A percentile compares a stretch with the other conserved stretches of the same genome.
These are phyloP conservation scores for Apaloderma vittatum DNA, from an alignment of 2,113 vertebrate species.

Conservation along the genomic window DNA sequence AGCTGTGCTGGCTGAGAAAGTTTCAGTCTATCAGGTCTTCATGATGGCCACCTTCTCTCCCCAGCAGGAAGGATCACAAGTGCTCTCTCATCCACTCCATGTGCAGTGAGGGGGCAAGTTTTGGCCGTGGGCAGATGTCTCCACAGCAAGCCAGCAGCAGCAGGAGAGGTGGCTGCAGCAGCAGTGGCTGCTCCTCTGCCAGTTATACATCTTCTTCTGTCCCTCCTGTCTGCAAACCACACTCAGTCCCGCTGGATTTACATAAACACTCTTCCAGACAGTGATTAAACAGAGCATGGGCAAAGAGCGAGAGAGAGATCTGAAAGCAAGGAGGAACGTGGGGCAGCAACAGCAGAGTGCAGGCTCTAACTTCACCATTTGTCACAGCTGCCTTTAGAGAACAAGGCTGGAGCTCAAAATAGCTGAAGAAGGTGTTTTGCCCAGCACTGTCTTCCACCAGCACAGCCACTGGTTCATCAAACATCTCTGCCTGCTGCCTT, in stretches of 20 bases:
- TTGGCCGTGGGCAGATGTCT: neutral
- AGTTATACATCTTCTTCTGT: neutral
- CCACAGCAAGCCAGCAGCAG: neutral
- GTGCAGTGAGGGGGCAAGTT: neutral
- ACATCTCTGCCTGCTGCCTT: neutral
- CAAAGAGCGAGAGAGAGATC: neutral
- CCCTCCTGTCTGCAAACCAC: neutral
- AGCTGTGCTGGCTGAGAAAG: neutral
- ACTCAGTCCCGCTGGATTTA: neutral
- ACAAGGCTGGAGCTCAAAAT: rapidly evolving
- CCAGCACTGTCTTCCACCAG: neutral
- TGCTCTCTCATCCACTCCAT: neutral
- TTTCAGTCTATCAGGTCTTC: neutral
- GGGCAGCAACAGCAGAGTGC: neutral
- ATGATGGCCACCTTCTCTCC: neutral
- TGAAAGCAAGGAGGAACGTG: rapidly evolving
- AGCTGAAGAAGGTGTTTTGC: neutral
- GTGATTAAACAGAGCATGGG: rapidly evolving
- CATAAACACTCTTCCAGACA: rapidly evolving
- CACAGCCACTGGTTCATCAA: neutral
- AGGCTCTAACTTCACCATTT: neutral
- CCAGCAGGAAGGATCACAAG: rapidly evolving
- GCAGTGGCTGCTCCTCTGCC: neutral
- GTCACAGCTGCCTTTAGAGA: neutral
- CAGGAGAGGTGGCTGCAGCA: neutral